Base-by-base conservation (phyloP, 2,888 invertebrate genomes). In the Amitus sp. region DNA sequence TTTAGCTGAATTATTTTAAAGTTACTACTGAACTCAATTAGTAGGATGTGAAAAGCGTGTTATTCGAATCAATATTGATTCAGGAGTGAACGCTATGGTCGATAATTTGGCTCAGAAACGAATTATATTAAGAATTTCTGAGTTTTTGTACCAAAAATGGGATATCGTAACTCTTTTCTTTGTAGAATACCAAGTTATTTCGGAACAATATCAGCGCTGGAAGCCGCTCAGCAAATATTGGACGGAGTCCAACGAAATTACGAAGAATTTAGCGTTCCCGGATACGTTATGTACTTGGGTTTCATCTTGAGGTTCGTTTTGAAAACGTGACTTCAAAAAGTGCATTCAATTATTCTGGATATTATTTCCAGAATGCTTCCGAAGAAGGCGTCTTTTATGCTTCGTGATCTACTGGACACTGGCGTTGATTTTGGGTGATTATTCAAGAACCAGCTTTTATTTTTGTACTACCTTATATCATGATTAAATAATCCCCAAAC, bases 131-230 rank as follows among this genome's bases (percentile, higher is more conserved):
- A n/a, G n/a, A n/a, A n/a, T n/a, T n/a, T n/a, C n/a, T n/a, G n/a
- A n/a, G n/a, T n/a, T n/a, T n/a, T n/a, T n/a, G n/a, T n/a, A n/a
- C n/a, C n/a, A n/a, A 4, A 34, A 34, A 34, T 34, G 12, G 5
- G 5, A 13, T 7, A 34, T 12, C 13, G 5, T 34, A 3, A 4
- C 3, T 34, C 12, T 6, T 34, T 39, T 39, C 7, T 3, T 39
- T 13, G 6, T 13, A 89, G 89, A 71, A 88, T 89, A 74, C 87
- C 89, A 3, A 87, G 87, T 70, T 87, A 87, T 72, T 88, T 89
- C 68, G 89, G 89, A 7, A 88, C 88, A 7, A 86, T 88, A 70
- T 84, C 87, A 23, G 86, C 88, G 0, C 73, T 77, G 1, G 83
- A 85, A 39, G 89, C 88, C 5, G 89, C 89, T 0, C 75, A 73